These are phyloP conservation scores for Microctonus hyperodae DNA, from an alignment of 2,888 invertebrate genomes.

Conservation along the genomic window DNA sequence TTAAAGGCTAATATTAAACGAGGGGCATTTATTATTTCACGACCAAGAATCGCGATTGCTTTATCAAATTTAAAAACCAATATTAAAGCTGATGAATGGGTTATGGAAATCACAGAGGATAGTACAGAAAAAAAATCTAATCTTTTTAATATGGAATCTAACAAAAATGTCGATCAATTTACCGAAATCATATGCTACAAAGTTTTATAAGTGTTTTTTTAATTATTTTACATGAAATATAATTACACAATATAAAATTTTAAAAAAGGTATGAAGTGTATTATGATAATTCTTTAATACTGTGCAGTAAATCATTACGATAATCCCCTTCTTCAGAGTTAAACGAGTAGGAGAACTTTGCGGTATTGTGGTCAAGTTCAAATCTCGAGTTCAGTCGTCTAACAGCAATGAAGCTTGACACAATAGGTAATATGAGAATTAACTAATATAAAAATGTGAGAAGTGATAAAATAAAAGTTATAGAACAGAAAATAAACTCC, in stretches of 20 bases:
- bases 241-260: not conserved
- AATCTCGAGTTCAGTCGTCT: slow-evolving; percentile 53
- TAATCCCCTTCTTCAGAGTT: slow-evolving; percentile 27
- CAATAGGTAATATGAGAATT: slow-evolving; percentile 28
- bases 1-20: slow-evolving; percentile 66
- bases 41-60: slow-evolving; percentile 68
- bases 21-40: slow-evolving; percentile 68
- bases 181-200: slow-evolving; percentile 44
- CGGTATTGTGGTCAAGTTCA: slow-evolving; percentile 54
- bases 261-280: not conserved
- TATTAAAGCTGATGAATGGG: slow-evolving; percentile 65
- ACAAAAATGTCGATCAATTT: slow-evolving; percentile 32
- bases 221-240: too few species aligned
- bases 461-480: not conserved
- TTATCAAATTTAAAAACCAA: slow-evolving; percentile 64
- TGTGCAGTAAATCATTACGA: not conserved
- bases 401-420: slow-evolving; percentile 49
- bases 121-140: slow-evolving; percentile 3
- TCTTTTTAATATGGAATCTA: slow-evolving; percentile 21
- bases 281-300: not conserved
- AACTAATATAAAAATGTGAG: not conserved
- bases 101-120: slow-evolving; percentile 56
- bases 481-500: not conserved
- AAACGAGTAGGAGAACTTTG: slow-evolving; percentile 7
- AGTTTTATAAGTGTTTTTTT: slow-evolving; percentile 38